Base-by-base conservation (phyloP, 2,797 vertebrate genomes). In the Malacoctenus gilli region DNA sequence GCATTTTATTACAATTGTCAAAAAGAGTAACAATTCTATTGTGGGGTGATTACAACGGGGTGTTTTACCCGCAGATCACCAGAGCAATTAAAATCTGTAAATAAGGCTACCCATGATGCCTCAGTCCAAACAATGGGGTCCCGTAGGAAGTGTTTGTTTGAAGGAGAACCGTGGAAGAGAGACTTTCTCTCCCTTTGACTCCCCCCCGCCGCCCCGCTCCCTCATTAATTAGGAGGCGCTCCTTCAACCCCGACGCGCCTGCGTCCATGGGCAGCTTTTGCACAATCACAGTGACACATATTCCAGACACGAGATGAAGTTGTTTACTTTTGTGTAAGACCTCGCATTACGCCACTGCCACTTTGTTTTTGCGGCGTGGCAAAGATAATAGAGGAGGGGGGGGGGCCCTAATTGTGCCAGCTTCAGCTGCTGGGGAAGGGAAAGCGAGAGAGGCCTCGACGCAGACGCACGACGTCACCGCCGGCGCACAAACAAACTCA, bases 61-160 rank as follows among this genome's bases (percentile, higher is more conserved):
- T 87, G 92, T 90, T 87, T 83, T 69, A 90, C 90, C 90, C 91
- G 60, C 91, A 91, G 87, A 95, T 94, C 92, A 95, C 85, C 85
- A 93, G 92, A 95, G 93, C 94, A 95, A 94, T 94, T 96, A 95
- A 95, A 95, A 92, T 86, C 89, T 93, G 91, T 91, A 94, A 94
- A 94, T 93, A 94, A 92, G 87, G 81, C 90, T 89, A 89, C 89
- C 89, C 83, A 77, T 88, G 88, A 91, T 92, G 88, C 88, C 73
- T 88, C 88, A 89, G 90, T 90, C 87, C 84, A 92, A 89, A 93
- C 86, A 90, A 88, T 87, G 86, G 82, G 54, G 62, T 94, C 92
- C 91, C 90, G 47, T 36, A 77, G 89, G 90, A 89, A 89, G 89
- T 55, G 72, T 84, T 80, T 90, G 90, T 90, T 88, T 91, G 82